A percentile compares a stretch with the other conserved stretches of the same genome.
Conservation (phyloP, 2,113 vertebrate species). For the Forbesichthys agassizii region DNA sequence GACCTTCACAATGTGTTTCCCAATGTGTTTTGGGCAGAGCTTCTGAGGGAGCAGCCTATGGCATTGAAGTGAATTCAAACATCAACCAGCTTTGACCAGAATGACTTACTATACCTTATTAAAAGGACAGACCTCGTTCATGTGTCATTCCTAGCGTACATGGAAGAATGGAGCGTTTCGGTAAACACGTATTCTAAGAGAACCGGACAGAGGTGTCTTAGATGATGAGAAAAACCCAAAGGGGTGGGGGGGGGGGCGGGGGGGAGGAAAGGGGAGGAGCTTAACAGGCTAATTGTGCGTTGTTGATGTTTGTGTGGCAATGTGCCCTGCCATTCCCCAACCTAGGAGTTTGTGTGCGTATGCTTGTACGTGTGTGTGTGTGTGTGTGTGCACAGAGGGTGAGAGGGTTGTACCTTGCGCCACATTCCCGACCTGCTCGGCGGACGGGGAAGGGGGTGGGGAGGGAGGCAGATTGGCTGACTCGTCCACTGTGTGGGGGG, state of each 20-base stretch:
- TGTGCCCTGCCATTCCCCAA: not conserved
- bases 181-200: too few relatives aligned
- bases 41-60: too few relatives aligned
- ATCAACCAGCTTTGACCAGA: too few relatives aligned
- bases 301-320: not conserved
- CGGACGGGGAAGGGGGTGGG: constrained; percentile 92
- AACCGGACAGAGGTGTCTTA: too few relatives aligned
- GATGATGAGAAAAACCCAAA: constrained; percentile 28
- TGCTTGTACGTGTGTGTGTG: constrained; percentile 4
- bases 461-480: constrained; percentile 94
- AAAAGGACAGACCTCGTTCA: too few relatives aligned
- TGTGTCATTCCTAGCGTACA: too few relatives aligned
- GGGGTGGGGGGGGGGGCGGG: constrained; percentile 40
- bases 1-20: too few relatives aligned
- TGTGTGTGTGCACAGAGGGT: constrained; percentile 20
- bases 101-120: too few relatives aligned
- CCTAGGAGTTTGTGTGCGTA: not conserved
- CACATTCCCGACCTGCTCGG: constrained; percentile 85
- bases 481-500: constrained; percentile 84
- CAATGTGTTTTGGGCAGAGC: too few relatives aligned
- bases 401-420: constrained; percentile 83
- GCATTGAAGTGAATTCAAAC: too few relatives aligned
- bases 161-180: too few relatives aligned
- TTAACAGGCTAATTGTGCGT: constrained; percentile 1
- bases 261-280: constrained; percentile 47